Conservation (phyloP, 2,113 vertebrate species). For the Stictonetta naevosa region DNA sequence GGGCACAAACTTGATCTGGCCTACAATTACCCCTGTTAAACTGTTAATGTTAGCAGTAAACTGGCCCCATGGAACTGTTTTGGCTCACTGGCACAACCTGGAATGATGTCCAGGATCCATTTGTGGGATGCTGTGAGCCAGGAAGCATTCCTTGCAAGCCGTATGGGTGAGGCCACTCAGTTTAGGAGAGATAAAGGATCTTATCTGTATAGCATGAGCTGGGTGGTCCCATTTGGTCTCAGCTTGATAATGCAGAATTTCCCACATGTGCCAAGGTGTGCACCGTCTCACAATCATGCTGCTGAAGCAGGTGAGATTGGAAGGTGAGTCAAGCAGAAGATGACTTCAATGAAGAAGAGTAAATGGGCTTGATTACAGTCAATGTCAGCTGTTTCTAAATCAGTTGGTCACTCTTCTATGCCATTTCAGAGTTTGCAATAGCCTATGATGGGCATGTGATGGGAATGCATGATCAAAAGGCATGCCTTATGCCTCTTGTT, state of each 20-base stretch:
- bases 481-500: background rate
- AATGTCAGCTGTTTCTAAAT: background rate
- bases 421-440: background rate
- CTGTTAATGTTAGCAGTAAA: background rate
- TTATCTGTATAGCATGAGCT: background rate
- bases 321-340: background rate
- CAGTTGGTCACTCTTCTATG: background rate
- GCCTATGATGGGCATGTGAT: background rate
- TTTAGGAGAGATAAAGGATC: background rate
- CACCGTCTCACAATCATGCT: background rate
- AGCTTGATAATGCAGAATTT: background rate
- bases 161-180: background rate
- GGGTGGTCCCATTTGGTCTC: background rate
- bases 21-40: background rate
- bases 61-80: background rate
- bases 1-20: background rate
- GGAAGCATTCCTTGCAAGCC: background rate
- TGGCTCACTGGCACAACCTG: background rate
- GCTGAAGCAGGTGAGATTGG: background rate
- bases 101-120: background rate
- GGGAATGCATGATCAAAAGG: background rate
- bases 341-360: background rate
- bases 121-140: background rate
- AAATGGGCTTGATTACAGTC: background rate
- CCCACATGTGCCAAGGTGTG: background rate